phyloP scores from a whole-genome alignment of 2,797 vertebrate species.

The Phataginus tricuspis region DNA sequence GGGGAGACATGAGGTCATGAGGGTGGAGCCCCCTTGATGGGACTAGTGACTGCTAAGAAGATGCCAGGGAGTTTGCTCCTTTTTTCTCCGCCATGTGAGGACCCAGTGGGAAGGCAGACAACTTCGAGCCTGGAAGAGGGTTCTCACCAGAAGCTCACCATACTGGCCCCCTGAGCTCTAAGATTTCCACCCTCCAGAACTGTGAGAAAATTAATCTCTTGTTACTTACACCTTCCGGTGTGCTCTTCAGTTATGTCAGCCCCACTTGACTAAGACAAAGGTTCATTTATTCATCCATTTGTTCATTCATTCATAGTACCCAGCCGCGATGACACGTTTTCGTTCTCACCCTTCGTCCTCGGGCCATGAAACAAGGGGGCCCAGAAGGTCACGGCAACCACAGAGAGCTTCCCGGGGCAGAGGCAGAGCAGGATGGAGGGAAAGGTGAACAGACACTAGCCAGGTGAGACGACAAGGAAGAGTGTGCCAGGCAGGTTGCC shows the following conservation, averaged over 20 bases:
- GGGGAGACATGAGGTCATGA: too few species aligned
- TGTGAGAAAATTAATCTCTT: not conserved
- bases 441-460: not conserved
- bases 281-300: not conserved
- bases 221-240: not conserved
- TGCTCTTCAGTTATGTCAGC: not conserved
- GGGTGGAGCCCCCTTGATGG: too few species aligned
- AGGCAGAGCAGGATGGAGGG: not conserved
- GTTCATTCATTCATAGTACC: not conserved
- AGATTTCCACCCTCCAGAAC: not conserved
- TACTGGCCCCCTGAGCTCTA: not conserved
- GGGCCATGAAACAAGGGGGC: not conserved
- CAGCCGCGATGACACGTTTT: not conserved
- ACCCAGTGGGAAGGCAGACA: not conserved
- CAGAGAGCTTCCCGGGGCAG: not conserved
- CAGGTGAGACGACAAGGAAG: not conserved
- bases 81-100: not conserved
- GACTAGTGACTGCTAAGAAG: not conserved
- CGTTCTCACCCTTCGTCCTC: not conserved
- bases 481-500: not conserved
- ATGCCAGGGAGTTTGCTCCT: not conserved
- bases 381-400: not conserved
- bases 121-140: not conserved
- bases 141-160: not conserved
- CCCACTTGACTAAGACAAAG: not conserved